Percentiles rank a stretch among this genome's conserved stretches.
Conservation (phyloP, 2,888 invertebrate species). For the Pseudanteris insignis region DNA sequence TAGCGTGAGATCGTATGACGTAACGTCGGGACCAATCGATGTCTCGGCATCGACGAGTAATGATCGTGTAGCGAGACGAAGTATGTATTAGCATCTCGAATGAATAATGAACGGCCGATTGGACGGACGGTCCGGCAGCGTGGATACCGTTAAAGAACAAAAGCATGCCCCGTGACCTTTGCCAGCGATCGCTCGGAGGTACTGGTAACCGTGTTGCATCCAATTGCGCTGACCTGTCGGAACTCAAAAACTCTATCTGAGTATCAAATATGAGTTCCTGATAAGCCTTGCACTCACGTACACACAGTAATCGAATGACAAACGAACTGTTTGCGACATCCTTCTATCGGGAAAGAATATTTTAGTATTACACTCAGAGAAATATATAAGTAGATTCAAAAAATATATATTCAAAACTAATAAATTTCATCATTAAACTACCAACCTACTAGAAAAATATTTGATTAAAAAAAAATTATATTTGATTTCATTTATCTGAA, state of each 20-base stretch:
- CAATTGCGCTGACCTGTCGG: conserved; percentile 24
- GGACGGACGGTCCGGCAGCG: conserved; percentile 45
- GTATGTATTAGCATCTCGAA: conserved; percentile 58
- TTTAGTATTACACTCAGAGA: no score
- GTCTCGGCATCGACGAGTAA: conserved; percentile 56
- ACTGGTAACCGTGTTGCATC: conserved; percentile 41
- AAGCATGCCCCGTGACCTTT: conserved; percentile 61
- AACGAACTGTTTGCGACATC: no score
- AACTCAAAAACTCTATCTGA: conserved; percentile 26
- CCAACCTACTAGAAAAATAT: no score
- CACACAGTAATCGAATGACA: background rate
- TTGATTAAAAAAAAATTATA: no score
- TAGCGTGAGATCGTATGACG: conserved; percentile 64
- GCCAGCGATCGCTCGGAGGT: conserved; percentile 46
- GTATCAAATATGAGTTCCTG: conserved; percentile 37
- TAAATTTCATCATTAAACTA: no score
- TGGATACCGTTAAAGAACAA: conserved; percentile 64
- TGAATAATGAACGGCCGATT: conserved; percentile 49
- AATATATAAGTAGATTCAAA: no score
- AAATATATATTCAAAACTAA: no score
- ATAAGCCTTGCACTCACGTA: conserved; percentile 7
- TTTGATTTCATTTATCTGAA: no score
- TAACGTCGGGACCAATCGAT: conserved; percentile 59
- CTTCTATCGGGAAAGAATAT: no score
- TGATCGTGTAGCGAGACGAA: conserved; percentile 57